These are phyloP conservation scores for Polia nebulosa DNA, from an alignment of 2,888 invertebrate genomes.

Conservation along the genomic window DNA sequence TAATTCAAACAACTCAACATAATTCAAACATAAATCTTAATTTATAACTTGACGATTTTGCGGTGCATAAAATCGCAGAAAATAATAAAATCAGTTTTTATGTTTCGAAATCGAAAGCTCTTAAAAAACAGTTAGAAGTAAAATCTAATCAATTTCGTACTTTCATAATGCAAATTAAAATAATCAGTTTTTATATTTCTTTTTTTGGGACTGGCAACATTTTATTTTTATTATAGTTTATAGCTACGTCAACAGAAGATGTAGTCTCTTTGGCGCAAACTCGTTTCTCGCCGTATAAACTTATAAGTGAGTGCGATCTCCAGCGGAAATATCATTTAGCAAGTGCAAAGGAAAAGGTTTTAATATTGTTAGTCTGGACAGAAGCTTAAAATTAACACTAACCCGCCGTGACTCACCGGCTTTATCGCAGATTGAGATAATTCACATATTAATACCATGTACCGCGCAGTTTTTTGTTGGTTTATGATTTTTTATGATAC, in stretches of 20 bases:
- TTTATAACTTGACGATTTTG: background rate
- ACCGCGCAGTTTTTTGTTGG: constrained; percentile 26
- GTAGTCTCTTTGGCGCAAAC: constrained; percentile 32
- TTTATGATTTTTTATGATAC: constrained; percentile 16
- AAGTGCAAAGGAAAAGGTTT: constrained; percentile 64
- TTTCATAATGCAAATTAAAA: constrained; percentile 32
- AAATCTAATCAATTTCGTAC: constrained; percentile 33
- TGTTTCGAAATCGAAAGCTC: constrained; percentile 41
- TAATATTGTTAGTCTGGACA: constrained; percentile 45
- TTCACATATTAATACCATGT: constrained; percentile 19
- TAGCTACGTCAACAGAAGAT: background rate
- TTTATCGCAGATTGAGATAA: constrained; percentile 44
- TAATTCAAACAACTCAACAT: too few species aligned
- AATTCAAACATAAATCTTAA: constrained; percentile 28
- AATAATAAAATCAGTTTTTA: constrained; percentile 31
- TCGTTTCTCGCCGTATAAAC: constrained; percentile 37
- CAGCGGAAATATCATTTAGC: constrained; percentile 74
- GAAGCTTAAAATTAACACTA: constrained; percentile 45
- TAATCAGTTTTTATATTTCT: constrained; percentile 6
- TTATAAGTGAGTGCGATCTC: constrained; percentile 59
- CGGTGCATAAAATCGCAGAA: constrained; percentile 13
- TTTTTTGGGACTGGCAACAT: constrained; percentile 20
- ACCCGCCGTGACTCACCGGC: constrained; percentile 43
- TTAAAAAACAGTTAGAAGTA: constrained; percentile 24
- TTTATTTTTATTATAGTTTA: background rate